Percentiles rank a stretch among this genome's conserved stretches.
Evolutionary conservation across 2,888 invertebrate species (phyloP).

Genomic region (Agriopis leucophaearia): DNA sequence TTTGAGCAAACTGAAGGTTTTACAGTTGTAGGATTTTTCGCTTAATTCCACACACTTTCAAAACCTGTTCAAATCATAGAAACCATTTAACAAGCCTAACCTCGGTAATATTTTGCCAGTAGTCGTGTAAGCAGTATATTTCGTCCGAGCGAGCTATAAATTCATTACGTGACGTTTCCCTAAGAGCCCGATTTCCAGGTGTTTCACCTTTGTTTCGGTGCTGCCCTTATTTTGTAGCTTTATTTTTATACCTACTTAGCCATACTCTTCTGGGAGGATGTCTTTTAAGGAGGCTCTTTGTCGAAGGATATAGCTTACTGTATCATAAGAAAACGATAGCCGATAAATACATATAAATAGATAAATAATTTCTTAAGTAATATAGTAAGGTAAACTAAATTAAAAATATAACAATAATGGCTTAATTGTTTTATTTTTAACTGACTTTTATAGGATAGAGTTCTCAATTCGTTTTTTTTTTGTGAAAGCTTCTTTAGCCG

Average conservation of each 20-base stretch:
- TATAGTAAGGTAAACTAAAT: no score
- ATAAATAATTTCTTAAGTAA: no score
- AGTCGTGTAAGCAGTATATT: conserved; percentile 25
- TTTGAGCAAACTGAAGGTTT: no score
- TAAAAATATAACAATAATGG: no score
- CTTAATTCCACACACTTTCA: not conserved
- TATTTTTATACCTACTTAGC: conserved; percentile 4
- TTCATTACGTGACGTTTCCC: conserved; percentile 40
- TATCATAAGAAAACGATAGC: no score
- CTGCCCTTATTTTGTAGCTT: conserved; percentile 30
- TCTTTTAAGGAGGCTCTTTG: no score
- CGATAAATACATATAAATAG: no score
- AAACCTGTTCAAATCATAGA: not conserved
- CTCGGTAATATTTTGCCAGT: conserved; percentile 19
- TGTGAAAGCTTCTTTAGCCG: no score
- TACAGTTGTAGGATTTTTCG: not conserved
- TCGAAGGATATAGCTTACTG: no score
- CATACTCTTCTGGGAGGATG: not conserved
- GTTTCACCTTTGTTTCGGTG: conserved; percentile 38
- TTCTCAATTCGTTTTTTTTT: no score
- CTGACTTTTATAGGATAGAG: no score
- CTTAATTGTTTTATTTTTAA: no score
- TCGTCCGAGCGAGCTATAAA: conserved; percentile 35
- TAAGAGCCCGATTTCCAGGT: conserved; percentile 33
- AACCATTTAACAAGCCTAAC: conserved; percentile 10